phyloP scores from a whole-genome alignment of 1,140 invertebrate species.

The Trichonephila clavata region DNA sequence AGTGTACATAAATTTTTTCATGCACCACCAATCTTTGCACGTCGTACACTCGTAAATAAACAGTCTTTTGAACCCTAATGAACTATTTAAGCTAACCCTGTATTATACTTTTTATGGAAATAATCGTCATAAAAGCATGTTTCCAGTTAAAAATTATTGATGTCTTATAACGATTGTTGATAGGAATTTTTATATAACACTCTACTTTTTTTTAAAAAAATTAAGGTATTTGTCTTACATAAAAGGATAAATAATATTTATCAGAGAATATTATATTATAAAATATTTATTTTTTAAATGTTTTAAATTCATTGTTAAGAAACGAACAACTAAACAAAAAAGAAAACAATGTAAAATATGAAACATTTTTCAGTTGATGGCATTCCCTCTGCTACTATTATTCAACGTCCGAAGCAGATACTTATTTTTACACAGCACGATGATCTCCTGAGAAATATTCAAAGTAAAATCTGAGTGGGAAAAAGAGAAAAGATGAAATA shows the following conservation, averaged over 20 bases:
- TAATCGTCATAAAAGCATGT: too few species aligned
- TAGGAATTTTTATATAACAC: too few species aligned
- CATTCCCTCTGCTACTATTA: neutral
- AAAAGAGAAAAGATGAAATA: neutral
- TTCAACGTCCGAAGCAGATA: neutral
- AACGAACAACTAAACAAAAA: neutral
- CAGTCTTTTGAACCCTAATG: too few species aligned
- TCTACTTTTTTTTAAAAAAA: too few species aligned
- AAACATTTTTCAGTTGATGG: neutral
- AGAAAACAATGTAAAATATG: neutral
- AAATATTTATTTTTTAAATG: neutral
- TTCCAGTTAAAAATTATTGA: too few species aligned
- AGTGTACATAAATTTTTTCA: too few species aligned
- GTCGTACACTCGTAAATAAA: too few species aligned
- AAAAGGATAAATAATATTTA: neutral
- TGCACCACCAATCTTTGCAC: too few species aligned
- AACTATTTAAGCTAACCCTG: too few species aligned
- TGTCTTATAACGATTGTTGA: too few species aligned
- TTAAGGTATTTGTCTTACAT: neutral
- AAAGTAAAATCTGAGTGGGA: neutral
- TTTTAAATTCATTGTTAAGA: neutral
- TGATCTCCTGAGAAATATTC: neutral
- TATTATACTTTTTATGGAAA: too few species aligned
- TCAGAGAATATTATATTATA: neutral
- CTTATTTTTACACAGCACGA: neutral